Evolutionary conservation across 2,888 invertebrate species (phyloP).

Genomic region (Thumatha senex): DNA sequence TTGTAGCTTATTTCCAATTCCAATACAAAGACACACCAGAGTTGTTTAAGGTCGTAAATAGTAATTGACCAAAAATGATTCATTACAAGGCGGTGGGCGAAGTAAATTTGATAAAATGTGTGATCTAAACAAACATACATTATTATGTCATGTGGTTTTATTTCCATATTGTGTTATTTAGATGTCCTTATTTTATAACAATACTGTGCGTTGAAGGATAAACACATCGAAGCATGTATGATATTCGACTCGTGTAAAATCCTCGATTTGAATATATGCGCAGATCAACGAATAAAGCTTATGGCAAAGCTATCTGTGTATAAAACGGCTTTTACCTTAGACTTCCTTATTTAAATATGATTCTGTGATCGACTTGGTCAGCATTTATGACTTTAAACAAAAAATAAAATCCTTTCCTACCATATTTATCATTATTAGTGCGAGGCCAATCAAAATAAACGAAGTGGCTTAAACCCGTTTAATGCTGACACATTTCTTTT

Average conservation of each 20-base stretch:
- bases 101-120: slow-evolving; percentile 25
- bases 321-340: slow-evolving; percentile 14
- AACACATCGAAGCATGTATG: slow-evolving; percentile 38
- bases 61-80: slow-evolving; percentile 4
- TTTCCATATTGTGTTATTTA: slow-evolving; percentile 18
- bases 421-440: too few relatives aligned
- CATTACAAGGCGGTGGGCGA: slow-evolving; percentile 23
- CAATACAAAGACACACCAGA: too few relatives aligned
- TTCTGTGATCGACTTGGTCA: neutral
- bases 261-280: too few relatives aligned
- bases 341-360: neutral
- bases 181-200: slow-evolving; percentile 20
- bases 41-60: too few relatives aligned
- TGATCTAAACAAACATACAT: slow-evolving; percentile 19
- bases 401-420: too few relatives aligned
- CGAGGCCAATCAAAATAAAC: too few relatives aligned
- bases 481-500: too few relatives aligned
- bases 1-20: too few relatives aligned
- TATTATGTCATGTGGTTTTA: slow-evolving; percentile 21
- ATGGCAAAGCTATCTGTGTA: slow-evolving; percentile 20
- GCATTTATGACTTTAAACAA: too few relatives aligned
- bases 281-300: too few relatives aligned
- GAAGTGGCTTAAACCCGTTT: too few relatives aligned
- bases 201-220: slow-evolving; percentile 36
- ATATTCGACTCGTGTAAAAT: slow-evolving; percentile 28